phyloP scores from a whole-genome alignment of 2,113 vertebrate genomes.

The Lepisosteus oculatus region DNA sequence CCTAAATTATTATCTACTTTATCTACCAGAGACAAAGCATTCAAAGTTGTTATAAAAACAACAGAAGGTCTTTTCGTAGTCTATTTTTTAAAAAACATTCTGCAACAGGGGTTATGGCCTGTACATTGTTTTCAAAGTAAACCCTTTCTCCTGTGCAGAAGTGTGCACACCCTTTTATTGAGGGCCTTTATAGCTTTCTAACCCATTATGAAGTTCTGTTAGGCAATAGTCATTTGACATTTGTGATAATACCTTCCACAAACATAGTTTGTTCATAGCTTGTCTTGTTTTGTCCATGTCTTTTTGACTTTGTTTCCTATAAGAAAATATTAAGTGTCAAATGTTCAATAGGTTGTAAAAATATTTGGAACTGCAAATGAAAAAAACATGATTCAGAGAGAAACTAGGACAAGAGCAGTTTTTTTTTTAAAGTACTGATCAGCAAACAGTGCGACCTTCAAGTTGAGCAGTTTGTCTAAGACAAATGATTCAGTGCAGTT shows the following conservation, averaged over 20 bases:
- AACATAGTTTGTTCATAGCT: neutral
- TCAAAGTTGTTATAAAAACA: slow-evolving; percentile 44
- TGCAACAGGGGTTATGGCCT: neutral
- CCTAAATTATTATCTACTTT: slow-evolving; percentile 45
- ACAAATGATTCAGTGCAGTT: slow-evolving; percentile 9
- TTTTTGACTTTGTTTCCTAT: neutral
- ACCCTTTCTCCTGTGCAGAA: neutral
- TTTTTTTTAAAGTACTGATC: neutral
- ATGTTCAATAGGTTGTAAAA: too few relatives aligned
- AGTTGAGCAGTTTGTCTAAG: slow-evolving; percentile 2
- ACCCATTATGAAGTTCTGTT: neutral
- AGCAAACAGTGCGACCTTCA: slow-evolving; percentile 1
- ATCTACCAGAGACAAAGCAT: slow-evolving; percentile 35
- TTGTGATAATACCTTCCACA: neutral
- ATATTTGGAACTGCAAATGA: too few relatives aligned
- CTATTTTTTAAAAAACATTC: slow-evolving; percentile 14
- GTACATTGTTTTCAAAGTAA: slow-evolving; percentile 9
- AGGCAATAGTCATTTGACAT: too few relatives aligned
- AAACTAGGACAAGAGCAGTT: neutral
- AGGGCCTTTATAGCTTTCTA: neutral
- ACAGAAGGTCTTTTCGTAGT: slow-evolving; percentile 32
- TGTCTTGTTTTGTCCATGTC: neutral
- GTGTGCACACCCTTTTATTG: neutral
- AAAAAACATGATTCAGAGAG: neutral
- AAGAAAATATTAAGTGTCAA: neutral